Base-by-base conservation (phyloP, 2,797 vertebrate species). In the Typhlichthys eigenmanni region DNA sequence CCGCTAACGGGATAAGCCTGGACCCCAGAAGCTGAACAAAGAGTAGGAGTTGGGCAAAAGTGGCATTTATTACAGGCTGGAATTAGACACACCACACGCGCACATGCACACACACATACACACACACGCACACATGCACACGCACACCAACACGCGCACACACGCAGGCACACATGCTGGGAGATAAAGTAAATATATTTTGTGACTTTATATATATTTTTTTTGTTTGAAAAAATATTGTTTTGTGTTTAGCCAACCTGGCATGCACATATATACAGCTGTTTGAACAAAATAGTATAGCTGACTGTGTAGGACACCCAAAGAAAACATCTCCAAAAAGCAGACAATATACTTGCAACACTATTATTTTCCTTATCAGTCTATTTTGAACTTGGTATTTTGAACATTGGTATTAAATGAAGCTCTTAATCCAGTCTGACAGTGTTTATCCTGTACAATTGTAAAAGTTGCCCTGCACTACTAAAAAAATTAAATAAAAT, bases 1-100 rank as follows among this genome's bases (percentile, higher is more conserved):
- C 55, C 69, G 38, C 13, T 52, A 74, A 67, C 50, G 60, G 46
- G 61, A 78, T 55, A 38, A 54, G 60, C 55, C 48, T 46, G 29
- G 47, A 56, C 16, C 6, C 52, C 62, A 52, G 47, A 1, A 1
- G 29, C 6, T 13, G 32, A 49, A 48, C 24, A 32, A 32, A 29
- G 24, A 12, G 47, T 12, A 62, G 24, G 1, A 12, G 17, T 49
- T 50, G 19, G 16, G 13, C 24, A 46, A 64, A 50, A 60, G 55
- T 46, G 60, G 6, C 54, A 64, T 56, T 68, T 66, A 13, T 48
- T 63, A 57, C 58, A 52, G 13, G 45, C 53, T 9, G 34, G 13
- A 38, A 10, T 50, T 52, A 17, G 6, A 16, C 54, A 12, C 52
- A 47, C 6, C 5, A 52, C 58, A 48, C 43, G 13, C 19, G n/a